Conservation (phyloP, 2,888 invertebrate genomes). For the Apotomis betuletana region DNA sequence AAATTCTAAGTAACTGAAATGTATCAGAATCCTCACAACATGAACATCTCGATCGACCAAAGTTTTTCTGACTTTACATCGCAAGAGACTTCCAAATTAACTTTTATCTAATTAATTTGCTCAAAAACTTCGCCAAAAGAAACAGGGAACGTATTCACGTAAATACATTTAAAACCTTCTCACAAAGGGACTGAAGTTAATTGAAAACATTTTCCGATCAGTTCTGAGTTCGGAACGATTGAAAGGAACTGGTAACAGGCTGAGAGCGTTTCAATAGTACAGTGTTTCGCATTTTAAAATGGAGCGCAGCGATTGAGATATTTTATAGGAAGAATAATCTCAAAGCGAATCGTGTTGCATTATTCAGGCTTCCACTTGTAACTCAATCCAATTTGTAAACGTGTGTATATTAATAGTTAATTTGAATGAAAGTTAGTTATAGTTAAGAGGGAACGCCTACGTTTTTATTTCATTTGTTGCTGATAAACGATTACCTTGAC, state of each 20-base stretch:
- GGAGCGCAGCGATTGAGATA: slow-evolving; percentile 1
- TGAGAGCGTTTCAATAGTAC: slow-evolving; percentile 22
- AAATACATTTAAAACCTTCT: slow-evolving; percentile 35
- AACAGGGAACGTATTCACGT: slow-evolving; percentile 27
- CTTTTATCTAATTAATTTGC: slow-evolving; percentile 11
- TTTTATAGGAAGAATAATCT: slow-evolving; percentile 7
- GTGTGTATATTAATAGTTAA: too few species aligned
- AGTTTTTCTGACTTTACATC: slow-evolving; percentile 12
- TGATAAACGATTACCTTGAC: too few species aligned
- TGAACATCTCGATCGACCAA: neutral
- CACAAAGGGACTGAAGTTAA: slow-evolving; percentile 32
- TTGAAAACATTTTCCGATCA: slow-evolving; percentile 39
- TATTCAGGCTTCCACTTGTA: neutral
- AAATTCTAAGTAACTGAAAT: slow-evolving; percentile 2
- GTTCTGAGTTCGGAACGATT: slow-evolving; percentile 18
- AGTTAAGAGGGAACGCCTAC: too few species aligned
- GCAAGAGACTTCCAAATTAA: slow-evolving; percentile 23
- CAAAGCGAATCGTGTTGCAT: slow-evolving; percentile 18
- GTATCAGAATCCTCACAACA: neutral
- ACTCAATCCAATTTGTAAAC: neutral
- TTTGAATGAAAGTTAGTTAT: too few species aligned
- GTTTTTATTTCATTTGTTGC: too few species aligned
- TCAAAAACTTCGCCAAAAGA: slow-evolving; percentile 31
- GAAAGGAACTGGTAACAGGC: slow-evolving; percentile 28
- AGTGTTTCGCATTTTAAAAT: slow-evolving; percentile 28